Conservation (phyloP, 2,797 vertebrate species). For the Notoglanidium macrostoma region DNA sequence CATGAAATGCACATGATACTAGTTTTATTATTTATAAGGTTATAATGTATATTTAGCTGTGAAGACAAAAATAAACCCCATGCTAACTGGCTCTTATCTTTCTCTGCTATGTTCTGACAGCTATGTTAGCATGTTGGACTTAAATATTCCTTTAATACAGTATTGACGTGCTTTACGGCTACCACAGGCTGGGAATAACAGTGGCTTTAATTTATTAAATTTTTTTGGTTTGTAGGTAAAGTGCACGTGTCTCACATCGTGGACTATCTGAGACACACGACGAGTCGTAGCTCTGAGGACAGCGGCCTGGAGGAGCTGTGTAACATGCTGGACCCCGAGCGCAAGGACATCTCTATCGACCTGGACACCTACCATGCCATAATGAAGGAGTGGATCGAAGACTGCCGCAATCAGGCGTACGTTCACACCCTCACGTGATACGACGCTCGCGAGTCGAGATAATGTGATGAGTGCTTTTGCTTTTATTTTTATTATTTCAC, state of each 20-base stretch:
- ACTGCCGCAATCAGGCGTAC: conserved; percentile 81
- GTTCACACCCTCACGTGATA: neutral
- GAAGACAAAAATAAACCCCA: neutral
- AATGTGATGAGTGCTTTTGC: neutral
- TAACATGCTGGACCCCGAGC: conserved; percentile 87
- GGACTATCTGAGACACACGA: conserved; percentile 83
- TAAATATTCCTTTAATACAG: neutral
- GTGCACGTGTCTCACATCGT: conserved; percentile 85
- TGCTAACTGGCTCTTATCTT: neutral
- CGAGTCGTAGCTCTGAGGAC: conserved; percentile 79
- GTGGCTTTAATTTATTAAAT: neutral
- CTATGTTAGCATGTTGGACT: neutral
- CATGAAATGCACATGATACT: neutral
- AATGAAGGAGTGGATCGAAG: conserved; percentile 88
- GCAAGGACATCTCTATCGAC: conserved; percentile 82
- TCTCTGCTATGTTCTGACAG: neutral
- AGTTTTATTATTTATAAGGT: neutral
- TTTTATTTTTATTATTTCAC: neutral
- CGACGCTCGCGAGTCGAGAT: neutral
- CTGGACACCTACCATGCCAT: conserved; percentile 83
- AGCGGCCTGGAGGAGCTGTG: conserved; percentile 85
- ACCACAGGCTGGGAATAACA: neutral
- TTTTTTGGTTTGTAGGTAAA: conserved; percentile 73
- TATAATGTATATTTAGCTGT: neutral
- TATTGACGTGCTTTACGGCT: neutral